phyloP scores from a whole-genome alignment of 2,113 vertebrate species.

The Microcebus lehilahytsara region DNA sequence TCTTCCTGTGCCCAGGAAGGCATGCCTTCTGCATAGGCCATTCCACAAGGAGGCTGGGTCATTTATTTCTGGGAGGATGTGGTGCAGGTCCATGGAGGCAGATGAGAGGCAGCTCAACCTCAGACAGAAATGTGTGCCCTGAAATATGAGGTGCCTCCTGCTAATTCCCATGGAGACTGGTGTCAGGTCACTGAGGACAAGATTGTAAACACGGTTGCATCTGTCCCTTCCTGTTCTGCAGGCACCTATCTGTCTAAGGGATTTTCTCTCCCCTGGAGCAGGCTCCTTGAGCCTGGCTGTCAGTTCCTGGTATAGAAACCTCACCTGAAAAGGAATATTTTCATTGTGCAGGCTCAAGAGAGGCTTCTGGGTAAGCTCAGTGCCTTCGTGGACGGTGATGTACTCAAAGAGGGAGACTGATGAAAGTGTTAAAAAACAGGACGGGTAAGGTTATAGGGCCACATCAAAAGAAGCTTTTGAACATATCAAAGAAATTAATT shows the following conservation, averaged over 20 bases:
- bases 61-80: conserved; percentile 53
- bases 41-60: conserved; percentile 27
- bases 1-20: not conserved
- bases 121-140: conserved; percentile 36
- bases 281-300: not conserved
- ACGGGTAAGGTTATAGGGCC: not conserved
- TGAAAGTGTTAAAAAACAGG: not conserved
- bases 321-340: not conserved
- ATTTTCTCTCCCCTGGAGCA: not conserved
- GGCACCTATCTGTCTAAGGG: not conserved
- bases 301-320: not conserved
- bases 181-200: conserved; percentile 34
- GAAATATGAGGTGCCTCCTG: conserved; percentile 33
- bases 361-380: not conserved
- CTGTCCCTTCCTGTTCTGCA: not conserved
- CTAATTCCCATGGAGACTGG: conserved; percentile 45
- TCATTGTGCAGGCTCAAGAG: not conserved
- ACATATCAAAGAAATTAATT: not conserved
- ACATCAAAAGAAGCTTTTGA: not conserved
- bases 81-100: conserved; percentile 46
- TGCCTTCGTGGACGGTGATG: not conserved
- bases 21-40: not conserved
- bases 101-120: not conserved
- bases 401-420: not conserved
- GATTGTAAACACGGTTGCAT: not conserved